Conservation (phyloP, 2,113 vertebrate genomes). For the Cygnus atratus region DNA sequence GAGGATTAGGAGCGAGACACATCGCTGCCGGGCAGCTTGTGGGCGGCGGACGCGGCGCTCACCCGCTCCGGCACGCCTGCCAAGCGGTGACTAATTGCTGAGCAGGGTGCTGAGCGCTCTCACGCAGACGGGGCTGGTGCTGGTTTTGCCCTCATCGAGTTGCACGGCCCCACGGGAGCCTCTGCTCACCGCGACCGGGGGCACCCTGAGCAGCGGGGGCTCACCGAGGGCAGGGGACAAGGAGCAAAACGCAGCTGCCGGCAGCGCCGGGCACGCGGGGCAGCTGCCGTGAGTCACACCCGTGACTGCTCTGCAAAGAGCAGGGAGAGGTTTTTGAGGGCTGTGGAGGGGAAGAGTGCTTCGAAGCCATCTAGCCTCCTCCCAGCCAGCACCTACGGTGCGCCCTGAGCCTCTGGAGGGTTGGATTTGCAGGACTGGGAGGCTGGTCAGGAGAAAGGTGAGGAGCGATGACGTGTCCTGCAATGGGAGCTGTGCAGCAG, state of each 20-base stretch:
- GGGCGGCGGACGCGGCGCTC: not conserved
- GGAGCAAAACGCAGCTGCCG: not conserved
- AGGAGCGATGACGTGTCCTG: not conserved
- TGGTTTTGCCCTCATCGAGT: not conserved
- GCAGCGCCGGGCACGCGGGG: accelerated
- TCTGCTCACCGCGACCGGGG: not conserved
- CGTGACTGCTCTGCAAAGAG: not conserved
- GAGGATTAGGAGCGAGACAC: not conserved
- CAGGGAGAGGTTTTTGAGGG: not conserved
- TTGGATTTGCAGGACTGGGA: no score
- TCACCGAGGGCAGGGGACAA: accelerated
- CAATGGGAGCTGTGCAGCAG: not conserved
- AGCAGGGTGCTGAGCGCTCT: not conserved
- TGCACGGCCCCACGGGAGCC: not conserved
- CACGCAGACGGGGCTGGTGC: not conserved
- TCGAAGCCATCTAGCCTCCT: not conserved
- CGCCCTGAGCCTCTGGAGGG: not conserved
- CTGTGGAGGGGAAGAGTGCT: not conserved
- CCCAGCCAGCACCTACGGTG: accelerated
- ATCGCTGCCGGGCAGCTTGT: not conserved
- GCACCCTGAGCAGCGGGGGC: not conserved
- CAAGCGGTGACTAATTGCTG: not conserved
- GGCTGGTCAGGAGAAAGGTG: not conserved
- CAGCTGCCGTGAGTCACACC: not conserved
- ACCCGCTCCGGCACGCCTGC: not conserved